These are phyloP conservation scores for Adrianichthys oophorus DNA, from an alignment of 2,797 vertebrate species.

Conservation along the genomic window DNA sequence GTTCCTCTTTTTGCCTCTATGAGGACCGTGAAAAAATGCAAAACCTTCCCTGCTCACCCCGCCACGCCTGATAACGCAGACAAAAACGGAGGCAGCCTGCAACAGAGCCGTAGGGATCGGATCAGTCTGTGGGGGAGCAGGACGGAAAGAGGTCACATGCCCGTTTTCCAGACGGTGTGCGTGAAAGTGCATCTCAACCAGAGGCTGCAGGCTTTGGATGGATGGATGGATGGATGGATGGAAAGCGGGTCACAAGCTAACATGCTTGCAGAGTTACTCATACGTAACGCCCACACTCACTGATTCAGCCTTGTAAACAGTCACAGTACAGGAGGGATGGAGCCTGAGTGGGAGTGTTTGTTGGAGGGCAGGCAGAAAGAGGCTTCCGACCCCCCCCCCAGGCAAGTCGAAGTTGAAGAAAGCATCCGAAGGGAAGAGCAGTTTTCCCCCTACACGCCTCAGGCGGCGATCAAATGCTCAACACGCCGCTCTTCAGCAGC, in stretches of 20 bases:
- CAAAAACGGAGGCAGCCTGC: not conserved
- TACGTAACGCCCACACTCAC: conserved; percentile 41
- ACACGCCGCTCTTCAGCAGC: conserved; percentile 59
- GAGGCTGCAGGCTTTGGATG: not conserved
- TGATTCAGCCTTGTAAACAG: conserved; percentile 17
- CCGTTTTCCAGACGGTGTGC: conserved; percentile 20
- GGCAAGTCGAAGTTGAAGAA: conserved; percentile 28
- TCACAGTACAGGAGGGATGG: conserved; percentile 32
- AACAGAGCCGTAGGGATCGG: not conserved
- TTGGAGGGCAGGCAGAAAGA: conserved; percentile 48
- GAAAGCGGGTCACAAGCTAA: conserved; percentile 18
- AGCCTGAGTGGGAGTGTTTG: conserved; percentile 58
- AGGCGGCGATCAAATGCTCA: conserved; percentile 55
- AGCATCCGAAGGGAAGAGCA: conserved; percentile 35
- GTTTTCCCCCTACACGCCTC: conserved; percentile 37
- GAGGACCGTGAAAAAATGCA: conserved; percentile 53
- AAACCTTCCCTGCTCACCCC: conserved; percentile 30
- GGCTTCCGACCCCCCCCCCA: conserved; percentile 50
- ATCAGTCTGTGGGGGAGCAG: too few species aligned
- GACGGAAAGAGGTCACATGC: conserved; percentile 23
- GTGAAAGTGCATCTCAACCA: conserved; percentile 8
- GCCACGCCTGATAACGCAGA: conserved; percentile 48
- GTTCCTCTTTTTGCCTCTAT: conserved; percentile 16
- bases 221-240: conserved; percentile 8
- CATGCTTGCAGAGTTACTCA: conserved; percentile 48